phyloP scores from a whole-genome alignment of 2,797 vertebrate genomes.

The Antennarius maculatus region DNA sequence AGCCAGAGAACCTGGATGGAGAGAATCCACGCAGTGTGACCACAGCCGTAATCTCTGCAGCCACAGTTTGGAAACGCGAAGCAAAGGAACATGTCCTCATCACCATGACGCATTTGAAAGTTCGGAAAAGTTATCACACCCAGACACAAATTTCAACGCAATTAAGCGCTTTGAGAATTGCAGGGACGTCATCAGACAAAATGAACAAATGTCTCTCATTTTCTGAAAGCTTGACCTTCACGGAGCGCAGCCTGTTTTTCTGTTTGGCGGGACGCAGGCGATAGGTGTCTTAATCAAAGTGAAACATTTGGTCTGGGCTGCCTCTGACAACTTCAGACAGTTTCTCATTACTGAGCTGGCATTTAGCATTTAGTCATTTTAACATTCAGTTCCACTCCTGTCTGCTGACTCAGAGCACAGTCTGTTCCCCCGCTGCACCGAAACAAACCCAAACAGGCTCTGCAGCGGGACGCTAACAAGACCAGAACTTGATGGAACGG shows the following conservation, averaged over 20 bases:
- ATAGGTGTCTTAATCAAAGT: slow-evolving; percentile 67
- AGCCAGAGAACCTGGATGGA: no score
- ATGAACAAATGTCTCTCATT: slow-evolving; percentile 58
- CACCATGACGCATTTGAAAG: background rate
- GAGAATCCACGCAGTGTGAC: no score
- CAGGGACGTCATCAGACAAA: slow-evolving; percentile 30
- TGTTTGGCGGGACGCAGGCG: slow-evolving; percentile 49
- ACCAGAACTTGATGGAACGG: slow-evolving; percentile 39
- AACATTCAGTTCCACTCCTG: slow-evolving; percentile 67
- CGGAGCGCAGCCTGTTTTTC: slow-evolving; percentile 36
- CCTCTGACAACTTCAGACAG: slow-evolving; percentile 62
- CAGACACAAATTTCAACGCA: slow-evolving; percentile 31
- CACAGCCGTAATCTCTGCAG: background rate
- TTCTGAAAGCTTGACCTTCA: slow-evolving; percentile 63
- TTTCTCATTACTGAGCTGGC: slow-evolving; percentile 76
- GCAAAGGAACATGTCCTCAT: slow-evolving; percentile 1
- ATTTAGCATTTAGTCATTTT: slow-evolving; percentile 78
- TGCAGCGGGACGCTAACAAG: slow-evolving; percentile 41
- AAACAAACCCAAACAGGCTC: slow-evolving; percentile 51
- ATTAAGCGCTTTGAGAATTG: slow-evolving; percentile 30
- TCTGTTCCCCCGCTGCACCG: slow-evolving; percentile 45
- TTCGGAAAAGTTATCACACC: background rate
- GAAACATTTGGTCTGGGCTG: slow-evolving; percentile 54
- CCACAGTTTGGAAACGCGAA: background rate
- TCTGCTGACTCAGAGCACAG: slow-evolving; percentile 74